Percentiles rank a stretch among this genome's conserved stretches.
These are phyloP conservation scores for Helobdella robusta DNA, from an alignment of 2,888 invertebrate species.

Conservation along the genomic window DNA sequence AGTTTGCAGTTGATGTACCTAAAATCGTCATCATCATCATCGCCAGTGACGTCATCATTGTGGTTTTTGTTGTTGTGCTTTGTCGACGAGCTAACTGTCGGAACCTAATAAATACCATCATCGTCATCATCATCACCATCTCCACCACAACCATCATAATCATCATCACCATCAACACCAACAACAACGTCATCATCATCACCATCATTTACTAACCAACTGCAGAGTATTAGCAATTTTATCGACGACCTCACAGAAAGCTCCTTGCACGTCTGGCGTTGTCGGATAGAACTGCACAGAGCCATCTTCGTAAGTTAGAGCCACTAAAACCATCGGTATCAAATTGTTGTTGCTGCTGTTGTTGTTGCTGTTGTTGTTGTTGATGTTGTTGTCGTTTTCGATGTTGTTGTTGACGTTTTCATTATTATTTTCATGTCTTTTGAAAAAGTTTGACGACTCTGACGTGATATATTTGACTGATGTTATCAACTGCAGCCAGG, in stretches of 20 bases:
- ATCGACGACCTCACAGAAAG: constrained; percentile 44
- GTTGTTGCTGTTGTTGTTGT: background rate
- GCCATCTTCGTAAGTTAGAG: constrained; percentile 49
- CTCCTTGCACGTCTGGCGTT: constrained; percentile 46
- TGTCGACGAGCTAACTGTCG: too few relatives aligned
- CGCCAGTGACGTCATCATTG: background rate
- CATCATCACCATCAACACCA: too few relatives aligned
- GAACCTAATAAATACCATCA: too few relatives aligned
- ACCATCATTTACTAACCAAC: constrained; percentile 32
- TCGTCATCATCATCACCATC: too few relatives aligned
- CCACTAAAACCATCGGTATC: constrained; percentile 42
- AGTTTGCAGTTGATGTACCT: constrained; percentile 44
- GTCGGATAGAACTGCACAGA: constrained; percentile 51
- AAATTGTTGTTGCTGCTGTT: background rate
- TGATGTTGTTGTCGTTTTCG: background rate
- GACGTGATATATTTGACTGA: too few relatives aligned
- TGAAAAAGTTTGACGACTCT: too few relatives aligned
- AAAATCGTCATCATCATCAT: constrained; percentile 36
- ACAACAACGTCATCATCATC: too few relatives aligned
- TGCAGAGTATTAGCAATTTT: constrained; percentile 47
- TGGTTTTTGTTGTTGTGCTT: constrained; percentile 23
- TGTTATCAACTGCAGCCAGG: constrained; percentile 38
- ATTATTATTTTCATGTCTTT: too few relatives aligned
- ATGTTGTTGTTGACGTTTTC: too few relatives aligned
- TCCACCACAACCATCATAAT: too few relatives aligned